Evolutionary conservation across 2,888 invertebrate genomes (phyloP).

Genomic region (Acrobeloides nanus): DNA sequence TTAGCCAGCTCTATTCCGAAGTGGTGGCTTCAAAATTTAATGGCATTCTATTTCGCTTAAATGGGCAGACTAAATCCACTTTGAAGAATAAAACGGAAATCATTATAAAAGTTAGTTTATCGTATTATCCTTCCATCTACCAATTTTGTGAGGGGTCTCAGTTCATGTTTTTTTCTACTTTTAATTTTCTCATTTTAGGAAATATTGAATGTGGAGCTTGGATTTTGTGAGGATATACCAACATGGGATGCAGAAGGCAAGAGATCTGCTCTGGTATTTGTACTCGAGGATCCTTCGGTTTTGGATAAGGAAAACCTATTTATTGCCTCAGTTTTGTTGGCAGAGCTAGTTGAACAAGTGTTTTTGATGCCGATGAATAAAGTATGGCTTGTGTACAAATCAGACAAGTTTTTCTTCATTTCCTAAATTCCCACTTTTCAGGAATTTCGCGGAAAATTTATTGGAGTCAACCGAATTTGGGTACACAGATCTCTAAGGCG

Average conservation of each 20-base stretch:
- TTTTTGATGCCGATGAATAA: too few relatives aligned
- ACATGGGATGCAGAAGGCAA: constrained; percentile 14
- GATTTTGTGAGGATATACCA: constrained; percentile 24
- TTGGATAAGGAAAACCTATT: constrained; percentile 11
- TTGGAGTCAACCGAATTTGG: constrained; percentile 29
- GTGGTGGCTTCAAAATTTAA: not conserved
- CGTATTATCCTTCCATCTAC: too few relatives aligned
- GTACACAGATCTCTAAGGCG: constrained; percentile 21
- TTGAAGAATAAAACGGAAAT: constrained; percentile 14
- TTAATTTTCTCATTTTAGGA: constrained; percentile 18
- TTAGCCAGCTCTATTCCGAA: constrained; percentile 12
- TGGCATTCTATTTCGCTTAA: constrained; percentile 16
- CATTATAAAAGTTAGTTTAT: constrained; percentile 15
- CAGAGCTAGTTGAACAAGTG: too few relatives aligned
- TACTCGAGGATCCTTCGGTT: constrained; percentile 10
- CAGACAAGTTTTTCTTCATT: too few relatives aligned
- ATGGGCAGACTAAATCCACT: constrained; percentile 7
- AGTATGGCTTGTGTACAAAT: too few relatives aligned
- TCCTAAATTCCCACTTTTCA: too few relatives aligned
- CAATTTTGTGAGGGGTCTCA: too few relatives aligned
- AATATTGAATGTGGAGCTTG: constrained; percentile 24
- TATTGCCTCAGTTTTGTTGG: not conserved
- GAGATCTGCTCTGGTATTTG: constrained; percentile 15
- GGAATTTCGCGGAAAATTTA: constrained; percentile 19
- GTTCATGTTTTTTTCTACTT: too few relatives aligned